These are phyloP conservation scores for Cerceris ruficornis DNA, from an alignment of 2,888 invertebrate genomes.

Conservation along the genomic window DNA sequence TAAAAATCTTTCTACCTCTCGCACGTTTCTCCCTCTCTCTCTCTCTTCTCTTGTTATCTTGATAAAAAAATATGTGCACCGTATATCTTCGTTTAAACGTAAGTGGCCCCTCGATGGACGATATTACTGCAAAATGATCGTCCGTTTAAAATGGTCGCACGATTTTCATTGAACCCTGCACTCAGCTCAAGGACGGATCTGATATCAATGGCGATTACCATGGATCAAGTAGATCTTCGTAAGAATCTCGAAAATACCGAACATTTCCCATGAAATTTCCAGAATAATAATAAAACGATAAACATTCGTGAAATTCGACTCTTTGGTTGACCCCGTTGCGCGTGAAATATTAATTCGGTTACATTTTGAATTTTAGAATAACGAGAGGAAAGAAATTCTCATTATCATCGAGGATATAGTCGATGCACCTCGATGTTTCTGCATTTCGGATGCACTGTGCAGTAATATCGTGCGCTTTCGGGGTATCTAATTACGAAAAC, in stretches of 20 bases:
- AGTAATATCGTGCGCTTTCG: conserved; percentile 54
- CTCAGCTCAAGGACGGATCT: conserved; percentile 50
- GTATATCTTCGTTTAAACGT: conserved; percentile 56
- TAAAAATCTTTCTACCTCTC: conserved; percentile 23
- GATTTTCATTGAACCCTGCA: conserved; percentile 22
- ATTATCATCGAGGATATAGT: too few species aligned
- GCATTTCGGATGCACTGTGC: conserved; percentile 33
- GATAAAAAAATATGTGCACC: conserved; percentile 70
- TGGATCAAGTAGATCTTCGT: neutral
- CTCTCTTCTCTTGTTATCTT: conserved; percentile 4
- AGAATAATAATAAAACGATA: neutral
- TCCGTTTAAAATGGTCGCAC: conserved; percentile 12
- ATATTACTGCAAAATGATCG: conserved; percentile 53
- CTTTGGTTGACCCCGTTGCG: too few species aligned
- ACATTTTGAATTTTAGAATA: too few species aligned
- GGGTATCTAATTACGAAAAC: conserved; percentile 35
- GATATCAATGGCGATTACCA: neutral
- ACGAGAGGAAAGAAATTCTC: too few species aligned
- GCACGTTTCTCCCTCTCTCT: neutral
- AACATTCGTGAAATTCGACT: too few species aligned
- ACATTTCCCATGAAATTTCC: neutral
- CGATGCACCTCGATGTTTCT: too few species aligned
- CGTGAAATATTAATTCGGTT: too few species aligned
- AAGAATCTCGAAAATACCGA: too few species aligned
- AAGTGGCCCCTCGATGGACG: conserved; percentile 51